A percentile compares a stretch with the other conserved stretches of the same genome.
Conservation (phyloP, 2,113 vertebrate genomes). For the Bambusicola thoracicus region DNA sequence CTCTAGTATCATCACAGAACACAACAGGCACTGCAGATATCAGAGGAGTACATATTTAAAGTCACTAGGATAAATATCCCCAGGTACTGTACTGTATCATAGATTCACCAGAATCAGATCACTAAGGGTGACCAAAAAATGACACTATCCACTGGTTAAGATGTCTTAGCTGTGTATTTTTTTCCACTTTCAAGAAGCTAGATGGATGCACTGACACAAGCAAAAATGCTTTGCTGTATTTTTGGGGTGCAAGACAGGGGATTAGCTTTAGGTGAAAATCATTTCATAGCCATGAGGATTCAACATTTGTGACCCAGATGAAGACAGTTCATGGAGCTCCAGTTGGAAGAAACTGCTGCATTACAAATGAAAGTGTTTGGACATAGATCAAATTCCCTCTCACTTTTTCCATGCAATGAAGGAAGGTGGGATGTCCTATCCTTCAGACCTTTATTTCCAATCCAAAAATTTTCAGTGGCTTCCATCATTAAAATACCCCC, state of each 20-base stretch:
- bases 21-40: background rate
- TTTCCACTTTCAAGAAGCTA: background rate
- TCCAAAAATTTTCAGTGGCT: background rate
- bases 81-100: fast-evolving
- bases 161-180: background rate
- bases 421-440: background rate
- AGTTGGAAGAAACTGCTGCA: background rate
- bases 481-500: background rate
- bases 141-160: background rate
- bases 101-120: background rate
- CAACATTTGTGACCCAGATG: background rate
- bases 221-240: background rate
- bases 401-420: fast-evolving
- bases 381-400: background rate
- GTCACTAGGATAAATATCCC: background rate
- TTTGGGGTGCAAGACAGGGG: background rate
- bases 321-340: fast-evolving
- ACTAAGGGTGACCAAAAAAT: background rate
- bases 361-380: background rate
- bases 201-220: background rate
- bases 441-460: background rate
- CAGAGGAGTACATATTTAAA: background rate
- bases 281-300: background rate
- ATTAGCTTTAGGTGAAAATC: background rate
- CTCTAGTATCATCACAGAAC: background rate